Base-by-base conservation (phyloP, 2,113 vertebrate species). In the Edolisoma coerulescens region DNA sequence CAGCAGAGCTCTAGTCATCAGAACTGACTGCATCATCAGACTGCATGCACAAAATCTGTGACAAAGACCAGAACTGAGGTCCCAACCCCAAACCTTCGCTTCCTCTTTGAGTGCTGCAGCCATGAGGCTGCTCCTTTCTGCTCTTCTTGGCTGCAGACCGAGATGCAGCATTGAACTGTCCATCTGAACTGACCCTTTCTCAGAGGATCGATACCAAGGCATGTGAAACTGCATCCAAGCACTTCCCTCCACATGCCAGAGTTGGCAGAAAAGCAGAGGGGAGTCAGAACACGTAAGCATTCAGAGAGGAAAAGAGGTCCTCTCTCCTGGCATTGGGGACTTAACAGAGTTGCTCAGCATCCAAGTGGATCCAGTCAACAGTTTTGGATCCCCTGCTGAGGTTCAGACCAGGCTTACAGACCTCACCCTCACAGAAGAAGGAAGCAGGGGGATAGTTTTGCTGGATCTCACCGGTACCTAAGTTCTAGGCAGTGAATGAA, bases 251-350 rank as follows among this genome's bases (percentile, higher is more conserved):
- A 7, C 1, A 0, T 10, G 28, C 17, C 41, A 16, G 8, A 5
- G 0, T 1, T n/a, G 41, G 33, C n/a, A 76, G 35, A 41, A 67
- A 23, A 47, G 45, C 11, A 39, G 22, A 84, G 28, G 6, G 6
- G 24, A 92, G 7, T 37, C 24, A 84, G 65, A 52, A 47, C 13
- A 64, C 2, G 0, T 6, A 13, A 47, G 23, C 9, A 50, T 0
- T 11, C 5, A 21, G 13, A 45, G 13, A 37, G 24, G 24, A 63
- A 82, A 84, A 19, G 7, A 63, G 8, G 4, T 27, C 35, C 24
- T 64, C 5, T 0, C 4, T 20, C 7, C 44, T 56, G 11, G 27
- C 7, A 10, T 1, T 3, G 1, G 15, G 11, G 27, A 7, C 15
- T 75, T 60, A 13, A 24, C 23, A 52, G 42, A 63, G 13, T 7